Evolutionary conservation across 2,888 invertebrate genomes (phyloP), one percentile per base, ranked within the genome.

Genomic region (Polyommatus icarus): DNA sequence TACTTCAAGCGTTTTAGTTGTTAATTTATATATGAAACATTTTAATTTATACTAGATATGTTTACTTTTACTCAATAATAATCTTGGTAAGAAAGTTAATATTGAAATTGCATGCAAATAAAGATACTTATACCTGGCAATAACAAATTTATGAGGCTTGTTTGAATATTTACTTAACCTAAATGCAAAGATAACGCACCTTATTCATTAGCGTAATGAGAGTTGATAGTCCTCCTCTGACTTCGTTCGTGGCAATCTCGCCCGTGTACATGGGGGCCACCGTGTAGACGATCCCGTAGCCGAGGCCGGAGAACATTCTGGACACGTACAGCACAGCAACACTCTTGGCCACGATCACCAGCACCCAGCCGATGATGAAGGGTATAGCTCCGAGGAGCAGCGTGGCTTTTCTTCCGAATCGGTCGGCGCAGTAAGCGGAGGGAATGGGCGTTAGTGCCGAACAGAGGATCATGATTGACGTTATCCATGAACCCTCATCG

Each of bases 331-430:
- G 90, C 75, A 95, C 84, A 71, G 92, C 87, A 1, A 95, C 94
- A 5, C 93, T 94, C 77, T 93, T 90, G 46, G 96, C 96, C 57
- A 94, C 88, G 80, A 96, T 95, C 82, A 96, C 94, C 82, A 96
- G 88, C 57, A 96, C 85, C 96, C 96, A 96, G 79, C 96, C 95
- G 61, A 95, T 76, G 80, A 95, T 95, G 83, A 96, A 95, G 0
- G 96, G 96, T 8, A 96, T 83, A 0, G 95, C 95, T 18, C 95
- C 93, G 59, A 95, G 86, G 18, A 96, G 90, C 1, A 96, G 90
- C n/a, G 95, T 95, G 18, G 92, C 94, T 85, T 96, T 96, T n/a
- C 96, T 93, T n/a, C 96, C 96, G 79, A 96, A 93, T 80, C 92
- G 90, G 85, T 96, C 96, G 76, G 96, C 95, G 79, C 95, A 87